phyloP scores from a whole-genome alignment of 2,888 invertebrate genomes.

The Stenolophus ochropezus region DNA sequence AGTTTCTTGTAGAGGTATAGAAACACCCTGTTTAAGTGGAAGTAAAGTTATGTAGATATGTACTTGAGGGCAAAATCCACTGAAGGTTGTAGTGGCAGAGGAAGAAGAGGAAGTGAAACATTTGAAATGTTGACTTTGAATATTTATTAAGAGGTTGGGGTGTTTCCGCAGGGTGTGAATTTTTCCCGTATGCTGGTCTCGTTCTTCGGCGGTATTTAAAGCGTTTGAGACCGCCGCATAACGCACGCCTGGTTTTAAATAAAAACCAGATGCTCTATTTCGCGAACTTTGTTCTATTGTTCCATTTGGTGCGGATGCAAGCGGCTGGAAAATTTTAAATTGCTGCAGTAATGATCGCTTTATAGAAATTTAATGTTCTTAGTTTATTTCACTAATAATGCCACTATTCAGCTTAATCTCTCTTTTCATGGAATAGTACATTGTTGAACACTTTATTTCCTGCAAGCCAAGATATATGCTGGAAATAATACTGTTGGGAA shows the following conservation, averaged over 20 bases:
- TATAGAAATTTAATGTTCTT: conserved; percentile 16
- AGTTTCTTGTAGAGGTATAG: too few relatives aligned
- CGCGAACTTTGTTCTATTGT: conserved; percentile 32
- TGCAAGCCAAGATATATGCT: not conserved
- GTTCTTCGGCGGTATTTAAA: conserved; percentile 11
- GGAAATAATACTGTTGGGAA: not conserved
- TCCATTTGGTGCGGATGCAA: not conserved
- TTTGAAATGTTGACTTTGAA: too few relatives aligned
- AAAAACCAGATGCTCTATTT: conserved; percentile 26
- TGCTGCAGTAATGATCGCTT: conserved; percentile 15
- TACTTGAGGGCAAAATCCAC: too few relatives aligned
- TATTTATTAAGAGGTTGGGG: not conserved
- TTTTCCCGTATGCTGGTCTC: not conserved
- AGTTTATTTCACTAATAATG: conserved; percentile 24
- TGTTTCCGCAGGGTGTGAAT: not conserved
- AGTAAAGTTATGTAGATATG: too few relatives aligned
- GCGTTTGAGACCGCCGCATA: not conserved
- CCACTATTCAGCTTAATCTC: conserved; percentile 1
- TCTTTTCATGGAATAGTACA: not conserved
- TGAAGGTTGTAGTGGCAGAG: too few relatives aligned
- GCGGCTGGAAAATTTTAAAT: conserved; percentile 27
- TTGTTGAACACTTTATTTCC: not conserved
- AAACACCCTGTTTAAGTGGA: too few relatives aligned
- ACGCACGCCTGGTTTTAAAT: conserved; percentile 13
- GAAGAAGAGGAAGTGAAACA: too few relatives aligned